Evolutionary conservation across 37 sponge, comb jelly and placozoan species (phyloP).

Genomic region (Halichondria panicea): DNA sequence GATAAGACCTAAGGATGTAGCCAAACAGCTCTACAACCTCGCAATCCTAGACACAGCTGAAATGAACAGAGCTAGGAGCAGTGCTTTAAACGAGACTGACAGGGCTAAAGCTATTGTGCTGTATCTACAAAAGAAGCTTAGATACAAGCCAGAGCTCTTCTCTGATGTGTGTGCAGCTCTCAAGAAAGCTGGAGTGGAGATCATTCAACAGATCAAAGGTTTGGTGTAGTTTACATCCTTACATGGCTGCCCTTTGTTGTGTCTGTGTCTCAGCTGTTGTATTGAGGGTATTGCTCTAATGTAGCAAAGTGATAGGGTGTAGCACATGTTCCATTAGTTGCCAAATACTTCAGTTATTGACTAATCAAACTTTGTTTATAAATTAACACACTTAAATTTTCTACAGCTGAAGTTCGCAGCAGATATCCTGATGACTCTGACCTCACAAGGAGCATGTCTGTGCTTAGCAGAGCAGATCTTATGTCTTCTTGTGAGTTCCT

Average conservation of each 20-base stretch:
- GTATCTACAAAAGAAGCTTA: slow-evolving; percentile 1
- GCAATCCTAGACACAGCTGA: slow-evolving; percentile 6
- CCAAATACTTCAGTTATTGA: no score
- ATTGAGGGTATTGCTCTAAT: no score
- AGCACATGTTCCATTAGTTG: no score
- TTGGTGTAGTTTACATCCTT: neutral
- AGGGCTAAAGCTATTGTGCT: slow-evolving; percentile 6
- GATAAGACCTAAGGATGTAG: slow-evolving; percentile 9
- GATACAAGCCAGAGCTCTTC: slow-evolving; percentile 8
- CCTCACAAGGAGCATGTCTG: no score
- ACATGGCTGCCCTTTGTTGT: neutral
- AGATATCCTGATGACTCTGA: neutral
- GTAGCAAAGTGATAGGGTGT: no score
- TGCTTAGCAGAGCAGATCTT: no score
- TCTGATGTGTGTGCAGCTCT: slow-evolving; percentile 5
- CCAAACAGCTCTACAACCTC: slow-evolving; percentile 1
- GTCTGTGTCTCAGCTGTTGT: neutral
- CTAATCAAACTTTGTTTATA: no score
- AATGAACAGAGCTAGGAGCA: neutral
- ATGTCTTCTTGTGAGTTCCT: no score
- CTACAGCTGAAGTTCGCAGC: slow-evolving; percentile 11
- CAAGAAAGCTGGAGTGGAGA: slow-evolving; percentile 4
- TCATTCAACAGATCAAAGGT: slow-evolving; percentile 9
- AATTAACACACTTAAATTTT: no score
- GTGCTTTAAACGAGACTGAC: neutral